phyloP scores from a whole-genome alignment of 2,797 vertebrate genomes.

The Characodon lateralis region DNA sequence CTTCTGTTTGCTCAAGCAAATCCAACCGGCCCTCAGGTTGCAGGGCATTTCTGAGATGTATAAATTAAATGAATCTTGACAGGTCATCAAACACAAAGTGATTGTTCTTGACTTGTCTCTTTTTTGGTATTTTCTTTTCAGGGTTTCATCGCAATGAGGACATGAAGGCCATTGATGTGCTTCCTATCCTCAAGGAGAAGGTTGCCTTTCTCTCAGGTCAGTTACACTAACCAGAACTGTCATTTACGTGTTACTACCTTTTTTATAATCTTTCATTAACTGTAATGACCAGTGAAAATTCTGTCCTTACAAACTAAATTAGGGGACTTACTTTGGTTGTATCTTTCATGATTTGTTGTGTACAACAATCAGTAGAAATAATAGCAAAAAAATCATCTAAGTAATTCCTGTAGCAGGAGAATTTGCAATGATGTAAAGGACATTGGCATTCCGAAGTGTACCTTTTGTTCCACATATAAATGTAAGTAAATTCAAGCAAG shows the following conservation, averaged over 20 bases:
- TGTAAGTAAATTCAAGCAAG: background rate
- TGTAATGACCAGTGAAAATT: background rate
- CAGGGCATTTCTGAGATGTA: background rate
- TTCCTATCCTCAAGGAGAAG: constrained; percentile 98
- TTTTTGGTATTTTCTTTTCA: constrained; percentile 68
- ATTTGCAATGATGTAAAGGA: no score
- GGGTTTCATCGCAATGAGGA: constrained; percentile 98
- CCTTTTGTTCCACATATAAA: no score
- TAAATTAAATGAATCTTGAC: background rate
- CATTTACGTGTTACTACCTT: background rate
- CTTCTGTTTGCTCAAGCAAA: background rate
- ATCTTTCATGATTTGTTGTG: background rate
- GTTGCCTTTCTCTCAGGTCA: constrained; percentile 95
- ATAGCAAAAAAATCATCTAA: background rate
- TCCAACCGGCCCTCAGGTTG: background rate
- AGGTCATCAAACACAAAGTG: background rate
- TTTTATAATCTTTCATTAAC: background rate
- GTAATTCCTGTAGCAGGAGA: background rate
- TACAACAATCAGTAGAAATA: background rate
- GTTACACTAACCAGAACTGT: constrained; percentile 4
- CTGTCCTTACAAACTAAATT: background rate
- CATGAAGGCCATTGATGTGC: constrained; percentile 96
- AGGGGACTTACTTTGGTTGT: background rate
- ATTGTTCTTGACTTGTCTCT: constrained; percentile 1
- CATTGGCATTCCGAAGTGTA: background rate